Base-by-base conservation (phyloP, 2,113 vertebrate genomes). In the Eulacestoma nigropectus region DNA sequence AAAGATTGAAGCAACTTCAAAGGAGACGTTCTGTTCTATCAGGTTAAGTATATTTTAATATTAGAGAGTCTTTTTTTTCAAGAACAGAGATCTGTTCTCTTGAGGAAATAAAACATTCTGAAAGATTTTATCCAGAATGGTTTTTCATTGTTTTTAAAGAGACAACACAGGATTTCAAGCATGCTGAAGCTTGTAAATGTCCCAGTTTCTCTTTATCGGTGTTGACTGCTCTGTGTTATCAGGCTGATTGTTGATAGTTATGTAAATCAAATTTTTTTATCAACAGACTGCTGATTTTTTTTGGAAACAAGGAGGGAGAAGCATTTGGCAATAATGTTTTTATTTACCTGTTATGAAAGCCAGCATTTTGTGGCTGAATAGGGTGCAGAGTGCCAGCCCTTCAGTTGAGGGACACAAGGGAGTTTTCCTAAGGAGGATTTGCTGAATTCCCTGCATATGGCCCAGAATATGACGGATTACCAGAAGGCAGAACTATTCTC, bases 131-230 rank as follows among this genome's bases (percentile, higher is more conserved):
- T 94, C 83, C 60, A 79, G 92, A 89, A 84, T 11, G n/a, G 35
- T 65, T 95, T 95, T 93, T 89, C 90, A 94, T 97, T 94, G 95
- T 97, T 94, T 97, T 96, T 96, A 97, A 97, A 94, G 95, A 89
- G 85, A 68, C 72, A 96, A 92, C 72, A 83, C 60, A 42, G 32
- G 49, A 92, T 93, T 96, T 94, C 26, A 78, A 91, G 68, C 35
- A 52, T 41, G 41, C 46, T 59, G 76, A 87, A 81, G 25, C 69
- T 94, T 53, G 73, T 72, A 89, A 92, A 95, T 86, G 89, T 75
- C 76, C 95, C 89, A 56, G 4, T 94, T 95, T 90, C 69, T 90
- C 55, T 57, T 90, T 96, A 76, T 81, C 12, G 4, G 33, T 68
- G 23, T 72, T 84, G 60, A 27, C 59, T 84, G 73, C 60, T 89